These are phyloP conservation scores for Alviniconcha marisindica DNA, from an alignment of 1,140 invertebrate genomes.

Conservation along the genomic window DNA sequence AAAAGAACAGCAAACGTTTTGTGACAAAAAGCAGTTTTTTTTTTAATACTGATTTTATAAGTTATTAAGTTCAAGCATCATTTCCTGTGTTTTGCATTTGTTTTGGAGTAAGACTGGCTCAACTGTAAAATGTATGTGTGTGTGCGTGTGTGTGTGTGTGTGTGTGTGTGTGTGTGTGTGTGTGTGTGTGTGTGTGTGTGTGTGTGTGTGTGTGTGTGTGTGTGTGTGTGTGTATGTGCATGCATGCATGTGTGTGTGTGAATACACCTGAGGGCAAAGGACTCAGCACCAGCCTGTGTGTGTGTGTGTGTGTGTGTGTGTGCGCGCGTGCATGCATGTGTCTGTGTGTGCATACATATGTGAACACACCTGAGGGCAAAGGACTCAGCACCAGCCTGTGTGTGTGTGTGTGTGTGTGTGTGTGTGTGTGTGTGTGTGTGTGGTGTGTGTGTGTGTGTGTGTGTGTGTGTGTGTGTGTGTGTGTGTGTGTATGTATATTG, in stretches of 20 bases:
- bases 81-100: not conserved
- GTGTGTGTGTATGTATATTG: too few species aligned
- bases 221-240: not conserved
- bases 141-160: slow-evolving; percentile 21
- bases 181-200: slow-evolving; percentile 17
- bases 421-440: not conserved
- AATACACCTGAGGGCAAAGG: not conserved
- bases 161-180: slow-evolving; percentile 19
- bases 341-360: too few species aligned
- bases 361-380: not conserved
- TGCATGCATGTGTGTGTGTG: not conserved
- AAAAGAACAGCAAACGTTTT: not conserved
- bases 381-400: slow-evolving; percentile 8
- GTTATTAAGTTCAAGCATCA: too few species aligned
- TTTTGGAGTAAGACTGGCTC: too few species aligned
- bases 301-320: not conserved
- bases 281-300: not conserved
- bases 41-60: too few species aligned
- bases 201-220: slow-evolving; percentile 1
- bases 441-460: not conserved
- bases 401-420: not conserved
- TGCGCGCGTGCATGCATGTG: too few species aligned
- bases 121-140: slow-evolving; percentile 17
- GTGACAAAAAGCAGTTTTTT: too few species aligned
- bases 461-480: not conserved